These are phyloP conservation scores for Choreutis nemorana DNA, from an alignment of 2,888 invertebrate species.

Conservation along the genomic window DNA sequence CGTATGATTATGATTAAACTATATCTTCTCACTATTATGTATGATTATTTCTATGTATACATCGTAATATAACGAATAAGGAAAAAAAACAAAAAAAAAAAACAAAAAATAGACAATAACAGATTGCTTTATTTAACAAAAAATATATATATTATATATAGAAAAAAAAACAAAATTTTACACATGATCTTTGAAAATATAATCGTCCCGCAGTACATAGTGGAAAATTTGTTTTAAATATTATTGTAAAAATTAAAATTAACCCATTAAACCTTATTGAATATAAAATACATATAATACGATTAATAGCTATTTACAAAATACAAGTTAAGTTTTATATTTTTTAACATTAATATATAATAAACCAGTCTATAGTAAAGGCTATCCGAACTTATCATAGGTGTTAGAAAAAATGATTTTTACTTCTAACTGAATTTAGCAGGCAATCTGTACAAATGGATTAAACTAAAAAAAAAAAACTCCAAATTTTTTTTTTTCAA, in stretches of 20 bases:
- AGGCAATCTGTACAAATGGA: constrained; percentile 39
- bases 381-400: constrained; percentile 61
- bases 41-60: constrained; percentile 31
- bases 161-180: constrained; percentile 49
- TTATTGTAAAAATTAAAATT: constrained; percentile 62
- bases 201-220: constrained; percentile 24
- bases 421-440: constrained; percentile 41
- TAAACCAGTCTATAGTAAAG: constrained; percentile 66
- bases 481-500: too few species aligned
- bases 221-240: constrained; percentile 55
- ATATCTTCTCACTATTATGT: constrained; percentile 50
- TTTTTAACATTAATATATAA: constrained; percentile 59
- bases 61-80: constrained; percentile 17
- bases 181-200: constrained; percentile 38
- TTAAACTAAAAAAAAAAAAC: constrained; percentile 15
- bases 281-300: constrained; percentile 66
- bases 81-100: constrained; percentile 13
- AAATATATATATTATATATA: constrained; percentile 65
- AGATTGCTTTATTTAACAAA: constrained; percentile 67
- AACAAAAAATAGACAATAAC: constrained; percentile 58
- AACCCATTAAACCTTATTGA: constrained; percentile 64
- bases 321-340: constrained; percentile 50
- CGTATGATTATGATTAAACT: constrained; percentile 37
- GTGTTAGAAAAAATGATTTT: constrained; percentile 52
- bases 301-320: constrained; percentile 65